phyloP scores from a whole-genome alignment of 2,797 vertebrate species.

The Kryptolebias ocellatus region DNA sequence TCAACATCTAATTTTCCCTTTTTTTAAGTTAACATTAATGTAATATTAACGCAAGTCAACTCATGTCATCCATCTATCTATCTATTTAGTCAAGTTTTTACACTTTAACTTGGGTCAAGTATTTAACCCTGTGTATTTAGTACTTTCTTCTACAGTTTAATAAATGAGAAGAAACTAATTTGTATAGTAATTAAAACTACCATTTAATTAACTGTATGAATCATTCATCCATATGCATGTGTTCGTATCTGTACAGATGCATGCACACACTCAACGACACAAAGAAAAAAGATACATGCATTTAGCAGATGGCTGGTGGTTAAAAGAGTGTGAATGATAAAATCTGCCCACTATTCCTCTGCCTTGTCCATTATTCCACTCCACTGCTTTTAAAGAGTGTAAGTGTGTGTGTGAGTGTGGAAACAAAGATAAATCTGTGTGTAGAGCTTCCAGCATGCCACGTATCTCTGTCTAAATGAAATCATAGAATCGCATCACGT shows the following conservation, averaged over 20 bases:
- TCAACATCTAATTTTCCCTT: too few species aligned
- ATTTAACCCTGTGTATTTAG: background rate
- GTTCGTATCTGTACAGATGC: constrained; percentile 1
- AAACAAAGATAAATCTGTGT: constrained; percentile 27
- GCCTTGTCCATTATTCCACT: constrained; percentile 79
- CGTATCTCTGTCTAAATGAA: constrained; percentile 44
- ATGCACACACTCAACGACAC: constrained; percentile 27
- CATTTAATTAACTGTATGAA: constrained; percentile 21
- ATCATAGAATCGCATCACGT: constrained; percentile 42
- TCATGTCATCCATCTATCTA: background rate
- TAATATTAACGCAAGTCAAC: too few species aligned
- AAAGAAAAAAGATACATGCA: constrained; percentile 48
- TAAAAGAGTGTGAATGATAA: constrained; percentile 79
- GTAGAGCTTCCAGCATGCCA: constrained; percentile 22
- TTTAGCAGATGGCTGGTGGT: constrained; percentile 77
- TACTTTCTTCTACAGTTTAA: constrained; percentile 7
- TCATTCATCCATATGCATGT: constrained; percentile 18
- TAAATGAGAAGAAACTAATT: constrained; percentile 3
- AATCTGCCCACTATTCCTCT: constrained; percentile 72
- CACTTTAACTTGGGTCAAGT: too few species aligned
- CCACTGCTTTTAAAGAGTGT: constrained; percentile 63
- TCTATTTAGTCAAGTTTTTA: too few species aligned
- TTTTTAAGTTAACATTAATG: too few species aligned
- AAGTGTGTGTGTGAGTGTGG: constrained; percentile 11
- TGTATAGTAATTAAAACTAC: constrained; percentile 1